Conservation (phyloP, 2,113 vertebrate genomes). For the Todiramphus chloris region DNA sequence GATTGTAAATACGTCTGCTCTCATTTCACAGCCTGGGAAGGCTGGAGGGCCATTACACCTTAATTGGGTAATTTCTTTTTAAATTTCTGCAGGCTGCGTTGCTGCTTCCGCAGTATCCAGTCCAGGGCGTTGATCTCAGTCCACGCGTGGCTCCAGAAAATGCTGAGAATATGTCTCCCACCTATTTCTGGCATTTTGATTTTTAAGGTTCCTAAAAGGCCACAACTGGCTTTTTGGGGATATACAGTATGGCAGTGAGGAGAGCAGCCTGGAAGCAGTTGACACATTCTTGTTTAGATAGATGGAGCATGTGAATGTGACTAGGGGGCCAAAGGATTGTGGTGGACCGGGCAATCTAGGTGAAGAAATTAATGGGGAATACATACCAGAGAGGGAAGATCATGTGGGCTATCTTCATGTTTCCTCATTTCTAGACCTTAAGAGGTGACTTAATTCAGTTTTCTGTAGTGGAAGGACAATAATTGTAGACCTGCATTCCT, state of each 20-base stretch:
- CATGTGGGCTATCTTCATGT: not conserved
- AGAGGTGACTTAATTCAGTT: not conserved
- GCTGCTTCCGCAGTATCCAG: not conserved
- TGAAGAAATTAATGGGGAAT: not conserved
- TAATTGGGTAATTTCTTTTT: conserved; percentile 70
- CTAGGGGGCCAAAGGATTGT: rapidly evolving
- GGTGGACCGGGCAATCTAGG: not conserved
- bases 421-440: not conserved
- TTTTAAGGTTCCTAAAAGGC: not conserved
- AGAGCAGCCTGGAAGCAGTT: not conserved
- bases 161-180: not conserved
- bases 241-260: not conserved
- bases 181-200: not conserved
- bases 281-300: not conserved
- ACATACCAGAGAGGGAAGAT: not conserved
- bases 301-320: rapidly evolving
- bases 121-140: not conserved
- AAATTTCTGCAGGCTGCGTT: conserved; percentile 39
- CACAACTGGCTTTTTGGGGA: not conserved
- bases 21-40: conserved; percentile 56
- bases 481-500: not conserved
- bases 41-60: conserved; percentile 48
- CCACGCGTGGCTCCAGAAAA: conserved; percentile 21
- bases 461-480: not conserved
- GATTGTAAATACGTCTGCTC: conserved; percentile 67